Evolutionary conservation across 2,113 vertebrate genomes (phyloP).

Genomic region (Craseonycteris thonglongyai): DNA sequence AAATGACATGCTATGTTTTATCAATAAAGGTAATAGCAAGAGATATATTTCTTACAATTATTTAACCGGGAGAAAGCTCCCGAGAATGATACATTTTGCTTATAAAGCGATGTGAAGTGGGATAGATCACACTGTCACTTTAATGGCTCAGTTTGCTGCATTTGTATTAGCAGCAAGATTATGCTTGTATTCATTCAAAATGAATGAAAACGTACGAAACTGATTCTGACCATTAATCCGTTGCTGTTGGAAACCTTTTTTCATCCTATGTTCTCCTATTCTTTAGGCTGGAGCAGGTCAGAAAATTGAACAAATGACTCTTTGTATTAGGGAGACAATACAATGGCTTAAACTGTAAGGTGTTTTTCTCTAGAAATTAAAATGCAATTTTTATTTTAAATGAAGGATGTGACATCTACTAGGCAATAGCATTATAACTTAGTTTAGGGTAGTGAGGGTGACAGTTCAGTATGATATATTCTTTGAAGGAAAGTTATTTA

Average conservation of each 20-base stretch:
- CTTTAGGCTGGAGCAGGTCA: slow-evolving; percentile 41
- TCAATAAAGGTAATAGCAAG: slow-evolving; percentile 81
- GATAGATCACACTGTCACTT: slow-evolving; percentile 81
- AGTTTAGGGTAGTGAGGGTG: slow-evolving; percentile 58
- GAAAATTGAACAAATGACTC: slow-evolving; percentile 61
- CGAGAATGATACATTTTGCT: slow-evolving; percentile 76
- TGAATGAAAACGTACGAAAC: slow-evolving; percentile 70
- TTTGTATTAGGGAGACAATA: not conserved
- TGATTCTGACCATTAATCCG: slow-evolving; percentile 63
- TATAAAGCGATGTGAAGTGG: slow-evolving; percentile 77
- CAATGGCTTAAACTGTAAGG: slow-evolving; percentile 13
- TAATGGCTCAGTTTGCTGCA: slow-evolving; percentile 70
- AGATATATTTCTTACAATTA: slow-evolving; percentile 79
- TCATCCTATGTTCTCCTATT: slow-evolving; percentile 41
- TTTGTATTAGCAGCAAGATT: slow-evolving; percentile 76
- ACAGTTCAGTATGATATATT: slow-evolving; percentile 56
- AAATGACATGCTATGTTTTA: slow-evolving; percentile 75
- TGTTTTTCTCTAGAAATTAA: slow-evolving; percentile 66
- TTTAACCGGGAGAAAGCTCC: slow-evolving; percentile 73
- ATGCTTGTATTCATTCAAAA: slow-evolving; percentile 72
- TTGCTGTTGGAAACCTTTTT: slow-evolving; percentile 64
- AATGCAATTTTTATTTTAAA: slow-evolving; percentile 71
- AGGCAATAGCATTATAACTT: slow-evolving; percentile 68
- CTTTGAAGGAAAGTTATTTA: slow-evolving; percentile 68
- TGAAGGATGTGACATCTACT: slow-evolving; percentile 67